A percentile compares a stretch with the other conserved stretches of the same genome.
Conservation (phyloP, 2,888 invertebrate genomes). For the Thalpophila matura region DNA sequence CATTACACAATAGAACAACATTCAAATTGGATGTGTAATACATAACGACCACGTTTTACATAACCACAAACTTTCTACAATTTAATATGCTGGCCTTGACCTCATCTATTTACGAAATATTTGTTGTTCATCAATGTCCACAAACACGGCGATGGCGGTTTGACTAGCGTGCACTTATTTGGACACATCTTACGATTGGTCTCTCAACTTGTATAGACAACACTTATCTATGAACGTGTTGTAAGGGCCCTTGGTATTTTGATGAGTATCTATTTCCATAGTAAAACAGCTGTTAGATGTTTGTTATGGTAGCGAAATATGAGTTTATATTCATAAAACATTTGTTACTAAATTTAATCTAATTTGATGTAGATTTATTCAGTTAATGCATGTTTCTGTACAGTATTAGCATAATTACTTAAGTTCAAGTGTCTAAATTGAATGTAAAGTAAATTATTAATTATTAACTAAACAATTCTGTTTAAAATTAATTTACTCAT, state of each 20-base stretch:
- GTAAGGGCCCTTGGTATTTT: conserved; percentile 2
- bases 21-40: neutral
- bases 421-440: neutral
- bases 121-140: conserved; percentile 4
- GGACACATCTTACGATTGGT: neutral
- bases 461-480: no score
- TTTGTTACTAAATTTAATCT: neutral
- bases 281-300: neutral
- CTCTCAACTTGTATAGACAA: neutral
- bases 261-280: neutral
- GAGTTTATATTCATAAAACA: no score
- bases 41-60: conserved; percentile 1
- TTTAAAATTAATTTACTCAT: no score
- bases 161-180: neutral
- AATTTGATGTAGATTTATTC: neutral
- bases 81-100: conserved; percentile 30
- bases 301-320: neutral
- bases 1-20: neutral
- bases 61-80: conserved; percentile 2
- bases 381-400: neutral
- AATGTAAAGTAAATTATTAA: no score
- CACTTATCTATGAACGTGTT: neutral
- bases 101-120: neutral
- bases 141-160: neutral
- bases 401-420: neutral